These are phyloP conservation scores for Hippoglossus hippoglossus DNA, from an alignment of 2,797 vertebrate species.

Conservation along the genomic window DNA sequence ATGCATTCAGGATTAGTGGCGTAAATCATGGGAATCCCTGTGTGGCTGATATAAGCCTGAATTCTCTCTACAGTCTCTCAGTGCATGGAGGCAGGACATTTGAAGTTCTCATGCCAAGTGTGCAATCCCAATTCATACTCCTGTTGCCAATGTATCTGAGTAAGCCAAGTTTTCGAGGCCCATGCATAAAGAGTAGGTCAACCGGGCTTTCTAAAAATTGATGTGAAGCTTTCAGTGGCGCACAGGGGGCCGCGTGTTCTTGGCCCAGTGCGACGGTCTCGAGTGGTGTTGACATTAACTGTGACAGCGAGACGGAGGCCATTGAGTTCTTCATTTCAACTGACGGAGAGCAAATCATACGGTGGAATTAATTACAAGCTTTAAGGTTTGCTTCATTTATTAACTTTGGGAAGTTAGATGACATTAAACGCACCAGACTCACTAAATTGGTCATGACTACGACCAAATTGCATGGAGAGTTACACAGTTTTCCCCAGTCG, in stretches of 20 bases:
- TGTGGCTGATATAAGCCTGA: background rate
- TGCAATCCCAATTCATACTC: constrained; percentile 35
- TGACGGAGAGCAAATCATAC: constrained; percentile 51
- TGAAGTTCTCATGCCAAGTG: constrained; percentile 42
- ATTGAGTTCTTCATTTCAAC: constrained; percentile 61
- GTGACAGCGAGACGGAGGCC: constrained; percentile 50
- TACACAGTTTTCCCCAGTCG: constrained; percentile 52
- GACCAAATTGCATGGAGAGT: constrained; percentile 55
- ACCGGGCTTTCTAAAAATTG: constrained; percentile 17
- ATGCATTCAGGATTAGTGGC: background rate
- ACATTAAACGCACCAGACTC: constrained; percentile 64
- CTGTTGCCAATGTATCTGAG: constrained; percentile 34
- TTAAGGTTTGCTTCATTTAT: constrained; percentile 70
- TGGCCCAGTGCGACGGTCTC: constrained; percentile 33
- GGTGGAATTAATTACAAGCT: constrained; percentile 66
- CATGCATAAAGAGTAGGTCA: constrained; percentile 41
- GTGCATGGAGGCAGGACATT: background rate
- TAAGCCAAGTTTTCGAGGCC: constrained; percentile 46
- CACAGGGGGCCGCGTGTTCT: constrained; percentile 27
- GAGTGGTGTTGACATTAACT: constrained; percentile 41
- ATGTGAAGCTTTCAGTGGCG: constrained; percentile 39
- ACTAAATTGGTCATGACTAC: constrained; percentile 60
- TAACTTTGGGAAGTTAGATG: constrained; percentile 60
- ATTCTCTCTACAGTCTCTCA: too few species aligned
- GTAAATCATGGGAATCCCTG: constrained; percentile 4